phyloP scores from a whole-genome alignment of 2,888 invertebrate genomes.

The Eristalinus aeneus region DNA sequence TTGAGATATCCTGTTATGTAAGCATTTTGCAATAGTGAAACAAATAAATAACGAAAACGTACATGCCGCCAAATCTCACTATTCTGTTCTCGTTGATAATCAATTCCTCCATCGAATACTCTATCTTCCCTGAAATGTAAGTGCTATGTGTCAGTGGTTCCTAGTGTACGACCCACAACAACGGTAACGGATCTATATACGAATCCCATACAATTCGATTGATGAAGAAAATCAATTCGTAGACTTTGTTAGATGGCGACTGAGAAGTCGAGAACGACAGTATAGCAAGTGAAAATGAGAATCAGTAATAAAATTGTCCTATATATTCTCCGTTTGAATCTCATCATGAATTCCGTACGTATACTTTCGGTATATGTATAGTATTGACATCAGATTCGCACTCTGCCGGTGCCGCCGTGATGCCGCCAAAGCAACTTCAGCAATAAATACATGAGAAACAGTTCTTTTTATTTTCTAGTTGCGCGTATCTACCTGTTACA shows the following conservation, averaged over 20 bases:
- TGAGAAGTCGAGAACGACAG: slow-evolving; percentile 1
- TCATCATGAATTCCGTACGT: slow-evolving; percentile 34
- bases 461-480: background rate
- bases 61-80: background rate
- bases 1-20: background rate
- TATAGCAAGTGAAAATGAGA: slow-evolving; percentile 11
- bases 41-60: background rate
- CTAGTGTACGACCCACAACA: background rate
- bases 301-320: slow-evolving; percentile 46
- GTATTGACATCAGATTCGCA: slow-evolving; percentile 5
- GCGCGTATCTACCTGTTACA: slow-evolving; percentile 36
- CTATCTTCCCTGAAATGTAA: background rate
- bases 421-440: slow-evolving; percentile 19
- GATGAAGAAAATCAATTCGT: slow-evolving; percentile 47
- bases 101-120: slow-evolving; percentile 2
- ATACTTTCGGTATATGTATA: background rate
- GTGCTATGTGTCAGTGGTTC: background rate
- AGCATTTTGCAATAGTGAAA: background rate
- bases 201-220: slow-evolving; percentile 18
- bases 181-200: background rate
- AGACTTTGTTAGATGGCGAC: background rate
- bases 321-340: slow-evolving; percentile 30
- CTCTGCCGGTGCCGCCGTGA: background rate
- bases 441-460: slow-evolving; percentile 46
- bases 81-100: background rate